Percentiles rank a stretch among this genome's conserved stretches.
Evolutionary conservation across 1,140 invertebrate genomes (phyloP).

Genomic region (Zaprionus inermis): DNA sequence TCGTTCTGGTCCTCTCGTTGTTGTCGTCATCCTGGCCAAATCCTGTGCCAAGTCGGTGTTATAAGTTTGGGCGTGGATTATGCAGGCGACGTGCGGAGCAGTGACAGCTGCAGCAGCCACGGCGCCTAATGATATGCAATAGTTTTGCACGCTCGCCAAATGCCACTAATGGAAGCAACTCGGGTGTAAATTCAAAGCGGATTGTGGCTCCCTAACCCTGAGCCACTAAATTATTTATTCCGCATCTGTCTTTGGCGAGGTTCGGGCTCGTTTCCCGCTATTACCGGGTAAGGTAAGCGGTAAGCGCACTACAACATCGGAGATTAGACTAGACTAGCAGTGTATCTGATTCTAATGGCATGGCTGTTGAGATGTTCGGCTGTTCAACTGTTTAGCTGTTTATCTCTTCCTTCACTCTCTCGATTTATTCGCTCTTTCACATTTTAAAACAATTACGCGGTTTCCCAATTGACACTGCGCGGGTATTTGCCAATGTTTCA

Average conservation of each 20-base stretch:
- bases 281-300: constrained; percentile 2
- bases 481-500: constrained; percentile 9
- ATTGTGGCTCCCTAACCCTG: constrained; percentile 76
- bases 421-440: constrained; percentile 30
- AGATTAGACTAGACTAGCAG: not conserved
- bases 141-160: constrained; percentile 49
- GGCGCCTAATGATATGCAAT: constrained; percentile 78
- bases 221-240: constrained; percentile 77
- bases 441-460: constrained; percentile 82
- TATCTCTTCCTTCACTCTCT: constrained; percentile 8
- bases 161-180: constrained; percentile 77
- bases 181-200: constrained; percentile 81
- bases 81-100: constrained; percentile 39
- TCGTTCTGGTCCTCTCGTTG: constrained; percentile 18
- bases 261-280: constrained; percentile 30
- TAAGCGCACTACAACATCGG: not conserved
- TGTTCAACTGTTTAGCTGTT: not conserved
- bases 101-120: constrained; percentile 34
- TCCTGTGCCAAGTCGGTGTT: constrained; percentile 54
- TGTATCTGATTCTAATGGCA: not conserved
- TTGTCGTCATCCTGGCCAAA: constrained; percentile 51
- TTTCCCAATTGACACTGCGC: constrained; percentile 70
- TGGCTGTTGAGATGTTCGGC: not conserved
- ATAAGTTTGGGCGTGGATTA: constrained; percentile 66
- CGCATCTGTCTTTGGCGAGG: constrained; percentile 70